Base-by-base conservation (phyloP, 2,113 vertebrate genomes). In the Ginglymostoma cirratum region DNA sequence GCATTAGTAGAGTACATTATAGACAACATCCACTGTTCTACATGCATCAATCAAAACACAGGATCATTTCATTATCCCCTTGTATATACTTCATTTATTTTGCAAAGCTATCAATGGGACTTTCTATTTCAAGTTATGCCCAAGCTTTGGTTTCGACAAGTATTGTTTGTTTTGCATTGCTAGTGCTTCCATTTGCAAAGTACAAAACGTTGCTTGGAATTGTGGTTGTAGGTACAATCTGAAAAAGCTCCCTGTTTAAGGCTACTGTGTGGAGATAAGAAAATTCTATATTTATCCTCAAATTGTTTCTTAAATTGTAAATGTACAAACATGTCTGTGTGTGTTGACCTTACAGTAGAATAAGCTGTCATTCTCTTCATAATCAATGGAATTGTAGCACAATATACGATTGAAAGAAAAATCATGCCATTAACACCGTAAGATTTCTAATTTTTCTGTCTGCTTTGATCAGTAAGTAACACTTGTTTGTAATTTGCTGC, bases 401-500 rank as follows among this genome's bases (percentile, higher is more conserved):
- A 52, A 52, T 42, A 48, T 34, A 34, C n/a, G 0, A 61, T 61
- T 90, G 87, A 90, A 87, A 90, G 2, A 70, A 14, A 24, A 72
- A 34, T 95, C 45, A 48, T 34, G 7, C 69, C 0, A 67, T 70
- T 94, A 94, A 94, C 65, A 70, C 23, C n/a, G 45, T 72, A 45
- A 95, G 42, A 5, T 95, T 48, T 94, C 17, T 72, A 34, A 52
- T 95, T 95, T 96, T 94, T 83, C 4, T 10, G 96, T 27, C 5
- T 0, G 78, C 96, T 96, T 80, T 95, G 93, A 96, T 83, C 45
- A 92, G 76, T 96, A 92, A 96, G 14, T 96, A 69, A 95, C 83
- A 96, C 94, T 72, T 96, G 0, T 96, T 96, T 96, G 38, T 96
- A 90, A 96, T 96, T 97, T 97, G 87, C 94, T 96, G 17, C 8